A percentile compares a stretch with the other conserved stretches of the same genome.
These are phyloP conservation scores for Zonitis immaculata DNA, from an alignment of 2,888 invertebrate species.

Conservation along the genomic window DNA sequence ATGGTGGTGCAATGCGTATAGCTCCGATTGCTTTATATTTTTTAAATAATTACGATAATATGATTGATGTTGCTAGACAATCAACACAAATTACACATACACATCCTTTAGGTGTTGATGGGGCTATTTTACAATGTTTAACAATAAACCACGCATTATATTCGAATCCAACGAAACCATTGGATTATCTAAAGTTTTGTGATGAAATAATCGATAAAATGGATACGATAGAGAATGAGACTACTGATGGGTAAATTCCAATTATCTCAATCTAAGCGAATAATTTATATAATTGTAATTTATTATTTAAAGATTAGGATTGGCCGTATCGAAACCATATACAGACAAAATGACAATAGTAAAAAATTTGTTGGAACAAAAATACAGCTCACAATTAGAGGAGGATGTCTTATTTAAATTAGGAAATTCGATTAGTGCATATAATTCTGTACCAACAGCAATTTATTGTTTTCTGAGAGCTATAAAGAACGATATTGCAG, in stretches of 20 bases:
- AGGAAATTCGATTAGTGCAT: constrained; percentile 60
- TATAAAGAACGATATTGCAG: constrained; percentile 48
- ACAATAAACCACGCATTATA: constrained; percentile 56
- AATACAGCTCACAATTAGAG: constrained; percentile 45
- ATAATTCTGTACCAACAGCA: constrained; percentile 69
- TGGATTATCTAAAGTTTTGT: constrained; percentile 52
- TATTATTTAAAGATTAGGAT: constrained; percentile 35
- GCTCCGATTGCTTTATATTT: constrained; percentile 62
- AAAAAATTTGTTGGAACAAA: too few relatives aligned
- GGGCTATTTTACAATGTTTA: constrained; percentile 55
- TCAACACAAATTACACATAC: constrained; percentile 62
- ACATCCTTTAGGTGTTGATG: constrained; percentile 53
- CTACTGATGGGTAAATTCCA: constrained; percentile 44
- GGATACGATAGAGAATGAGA: constrained; percentile 47
- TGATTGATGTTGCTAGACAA: constrained; percentile 51
- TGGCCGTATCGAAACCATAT: constrained; percentile 51
- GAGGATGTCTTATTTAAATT: constrained; percentile 53
- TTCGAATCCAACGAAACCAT: constrained; percentile 45
- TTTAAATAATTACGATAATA: constrained; percentile 49
- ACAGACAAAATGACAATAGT: too few relatives aligned
- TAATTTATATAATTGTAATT: not conserved
- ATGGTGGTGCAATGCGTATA: constrained; percentile 72
- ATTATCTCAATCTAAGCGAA: not conserved
- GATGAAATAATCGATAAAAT: constrained; percentile 53
- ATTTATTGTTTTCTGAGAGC: constrained; percentile 64